Evolutionary conservation across 2,888 invertebrate species (phyloP).

Genomic region (Drosophila tanythrix): DNA sequence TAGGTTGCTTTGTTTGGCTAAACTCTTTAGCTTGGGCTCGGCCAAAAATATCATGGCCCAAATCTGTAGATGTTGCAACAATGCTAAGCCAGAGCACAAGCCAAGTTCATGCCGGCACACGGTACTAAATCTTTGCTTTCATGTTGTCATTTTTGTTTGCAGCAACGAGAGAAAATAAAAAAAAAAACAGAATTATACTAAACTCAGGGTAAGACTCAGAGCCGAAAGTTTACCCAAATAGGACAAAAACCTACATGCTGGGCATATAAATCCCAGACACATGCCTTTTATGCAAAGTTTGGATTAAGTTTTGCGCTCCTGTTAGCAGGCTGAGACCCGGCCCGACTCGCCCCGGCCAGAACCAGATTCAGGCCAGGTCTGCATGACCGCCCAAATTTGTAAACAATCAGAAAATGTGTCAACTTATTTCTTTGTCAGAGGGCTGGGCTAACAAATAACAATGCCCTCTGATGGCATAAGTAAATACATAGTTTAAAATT

Average conservation of each 20-base stretch:
- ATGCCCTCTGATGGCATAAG: conserved; percentile 71
- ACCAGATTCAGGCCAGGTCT: conserved; percentile 21
- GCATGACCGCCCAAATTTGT: conserved; percentile 75
- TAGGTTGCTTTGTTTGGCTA: conserved; percentile 33
- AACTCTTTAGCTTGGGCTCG: conserved; percentile 34
- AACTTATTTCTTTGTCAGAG: conserved; percentile 66
- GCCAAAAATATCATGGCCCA: conserved; percentile 42
- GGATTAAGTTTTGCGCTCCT: conserved; percentile 69
- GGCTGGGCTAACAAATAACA: conserved; percentile 52
- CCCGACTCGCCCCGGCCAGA: conserved; percentile 5
- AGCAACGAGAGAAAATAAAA: conserved; percentile 13
- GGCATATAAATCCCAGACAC: conserved; percentile 70
- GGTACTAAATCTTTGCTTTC: conserved; percentile 78
- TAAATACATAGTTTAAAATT: conserved; percentile 78
- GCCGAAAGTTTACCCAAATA: conserved; percentile 58
- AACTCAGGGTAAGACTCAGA: conserved; percentile 24
- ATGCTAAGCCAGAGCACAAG: conserved; percentile 40
- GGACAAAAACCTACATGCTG: conserved; percentile 55
- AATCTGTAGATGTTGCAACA: conserved; percentile 56
- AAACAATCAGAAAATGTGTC: conserved; percentile 78
- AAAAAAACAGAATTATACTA: conserved; percentile 38
- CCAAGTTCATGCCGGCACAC: conserved; percentile 75
- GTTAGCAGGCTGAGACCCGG: conserved; percentile 28
- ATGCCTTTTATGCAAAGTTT: conserved; percentile 78
- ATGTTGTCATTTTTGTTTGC: conserved; percentile 67